Base-by-base conservation (phyloP, 2,113 vertebrate species). In the Lophura nycthemera region DNA sequence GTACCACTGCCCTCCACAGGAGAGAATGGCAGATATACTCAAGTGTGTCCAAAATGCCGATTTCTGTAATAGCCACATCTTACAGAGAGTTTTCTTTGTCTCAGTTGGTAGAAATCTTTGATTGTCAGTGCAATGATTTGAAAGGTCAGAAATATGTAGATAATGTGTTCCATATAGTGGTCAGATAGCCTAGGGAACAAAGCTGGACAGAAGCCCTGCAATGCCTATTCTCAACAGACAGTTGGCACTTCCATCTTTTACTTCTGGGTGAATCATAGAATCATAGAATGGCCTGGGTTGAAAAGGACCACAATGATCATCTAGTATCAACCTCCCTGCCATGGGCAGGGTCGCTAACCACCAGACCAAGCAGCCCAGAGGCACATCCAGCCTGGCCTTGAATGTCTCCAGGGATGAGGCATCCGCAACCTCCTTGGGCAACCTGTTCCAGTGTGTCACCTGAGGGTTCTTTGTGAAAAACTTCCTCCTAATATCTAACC, bases 1-100 rank as follows among this genome's bases (percentile, higher is more conserved):
- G 82, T 92, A 95, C 65, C 89, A 88, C 94, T 95, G 91, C 93
- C 94, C 85, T 93, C 94, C 93, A 70, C 88, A 94, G 96, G 94
- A 91, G 16, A 81, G 73, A 91, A 83, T 54, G 52, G 52, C 61
- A 94, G 89, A 72, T 40, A 43, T 73, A 32, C 40, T 56, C 38
- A 42, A 60, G 24, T 17, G 21, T 61, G 52, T 86, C 78, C 79
- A 83, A 86, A 92, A 71, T 20, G 42, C 34, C 1, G 0, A n/a
- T 56, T 27, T 54, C 67, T 34, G 17, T 32, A 74, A 69, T 40
- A 77, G 67, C 38, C 60, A 83, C 52, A 64, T 38, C 32, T 76
- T 24, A 64, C 9, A 56, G 60, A 56, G 6, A 64, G 15, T 18
- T 70, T 8, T 77, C 60, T 87, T 77, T 63, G n/a, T 32, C 66